Conservation (phyloP, 1,140 invertebrate species). For the Drosophila tsacasi region DNA sequence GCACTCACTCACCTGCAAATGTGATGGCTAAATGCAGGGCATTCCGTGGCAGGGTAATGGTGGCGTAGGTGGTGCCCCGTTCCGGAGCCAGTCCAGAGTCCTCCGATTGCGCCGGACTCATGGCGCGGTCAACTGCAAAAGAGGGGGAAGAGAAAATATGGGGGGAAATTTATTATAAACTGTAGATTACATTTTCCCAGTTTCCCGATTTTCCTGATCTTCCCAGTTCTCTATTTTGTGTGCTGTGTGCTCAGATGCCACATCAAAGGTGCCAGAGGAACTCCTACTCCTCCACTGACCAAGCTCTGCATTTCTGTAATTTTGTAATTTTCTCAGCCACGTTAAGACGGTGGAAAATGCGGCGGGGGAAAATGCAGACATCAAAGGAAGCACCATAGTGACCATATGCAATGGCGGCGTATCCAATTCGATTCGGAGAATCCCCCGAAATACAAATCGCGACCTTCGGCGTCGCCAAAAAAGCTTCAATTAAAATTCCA, state of each 20-base stretch:
- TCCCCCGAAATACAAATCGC: conserved; percentile 30
- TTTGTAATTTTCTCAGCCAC: conserved; percentile 55
- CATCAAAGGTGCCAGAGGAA: conserved; percentile 65
- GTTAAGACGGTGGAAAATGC: neutral
- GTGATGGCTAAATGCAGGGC: conserved; percentile 82
- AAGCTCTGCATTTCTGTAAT: conserved; percentile 14
- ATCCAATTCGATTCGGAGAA: conserved; percentile 35
- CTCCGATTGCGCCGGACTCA: conserved; percentile 85
- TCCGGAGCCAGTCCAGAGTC: conserved; percentile 84
- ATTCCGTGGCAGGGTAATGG: conserved; percentile 83
- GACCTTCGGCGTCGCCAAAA: conserved; percentile 64
- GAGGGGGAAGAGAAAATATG: conserved; percentile 6
- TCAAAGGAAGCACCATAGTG: conserved; percentile 26
- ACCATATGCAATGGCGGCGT: conserved; percentile 9
- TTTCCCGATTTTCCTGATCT: neutral
- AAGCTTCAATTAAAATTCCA: conserved; percentile 77
- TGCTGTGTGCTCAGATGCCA: conserved; percentile 8
- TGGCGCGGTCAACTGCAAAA: conserved; percentile 79
- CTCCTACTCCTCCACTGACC: conserved; percentile 12
- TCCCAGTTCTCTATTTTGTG: neutral
- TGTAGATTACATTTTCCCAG: neutral
- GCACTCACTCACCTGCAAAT: conserved; percentile 77
- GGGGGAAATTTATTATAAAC: conserved; percentile 5
- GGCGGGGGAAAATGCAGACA: conserved; percentile 5
- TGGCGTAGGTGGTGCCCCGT: conserved; percentile 84